Conservation (phyloP, 2,888 invertebrate species). For the Phaonia tiefii region DNA sequence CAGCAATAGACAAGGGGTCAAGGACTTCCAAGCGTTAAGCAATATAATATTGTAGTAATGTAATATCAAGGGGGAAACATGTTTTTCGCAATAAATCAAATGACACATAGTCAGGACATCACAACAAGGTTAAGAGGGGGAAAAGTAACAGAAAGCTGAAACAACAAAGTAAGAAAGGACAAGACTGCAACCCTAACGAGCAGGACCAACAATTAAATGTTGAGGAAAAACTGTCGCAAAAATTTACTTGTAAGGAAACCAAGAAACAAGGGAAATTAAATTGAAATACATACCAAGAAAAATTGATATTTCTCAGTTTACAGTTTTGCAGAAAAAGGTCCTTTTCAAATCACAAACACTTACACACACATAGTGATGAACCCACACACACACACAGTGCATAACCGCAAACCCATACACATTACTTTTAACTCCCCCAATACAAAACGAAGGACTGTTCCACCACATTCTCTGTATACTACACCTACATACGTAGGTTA, state of each 20-base stretch:
- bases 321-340: conserved; percentile 34
- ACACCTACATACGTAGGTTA: too few species aligned
- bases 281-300: conserved; percentile 46
- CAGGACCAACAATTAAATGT: conserved; percentile 39
- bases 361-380: conserved; percentile 19
- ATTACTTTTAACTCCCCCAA: too few species aligned
- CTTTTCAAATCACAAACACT: background rate
- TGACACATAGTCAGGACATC: conserved; percentile 54
- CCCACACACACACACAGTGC: too few species aligned
- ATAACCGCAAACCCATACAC: too few species aligned
- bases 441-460: too few species aligned
- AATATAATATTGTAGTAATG: conserved; percentile 7
- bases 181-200: background rate
- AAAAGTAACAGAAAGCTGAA: too few species aligned
- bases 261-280: conserved; percentile 40
- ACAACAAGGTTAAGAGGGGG: background rate
- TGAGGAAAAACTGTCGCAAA: conserved; percentile 20
- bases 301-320: conserved; percentile 55
- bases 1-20: background rate
- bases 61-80: background rate
- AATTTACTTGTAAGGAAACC: conserved; percentile 6
- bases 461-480: too few species aligned
- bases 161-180: background rate
- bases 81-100: conserved; percentile 49
- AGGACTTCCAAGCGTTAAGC: background rate